phyloP scores from a whole-genome alignment of 2,797 vertebrate species.

The Benthosema pterotum region DNA sequence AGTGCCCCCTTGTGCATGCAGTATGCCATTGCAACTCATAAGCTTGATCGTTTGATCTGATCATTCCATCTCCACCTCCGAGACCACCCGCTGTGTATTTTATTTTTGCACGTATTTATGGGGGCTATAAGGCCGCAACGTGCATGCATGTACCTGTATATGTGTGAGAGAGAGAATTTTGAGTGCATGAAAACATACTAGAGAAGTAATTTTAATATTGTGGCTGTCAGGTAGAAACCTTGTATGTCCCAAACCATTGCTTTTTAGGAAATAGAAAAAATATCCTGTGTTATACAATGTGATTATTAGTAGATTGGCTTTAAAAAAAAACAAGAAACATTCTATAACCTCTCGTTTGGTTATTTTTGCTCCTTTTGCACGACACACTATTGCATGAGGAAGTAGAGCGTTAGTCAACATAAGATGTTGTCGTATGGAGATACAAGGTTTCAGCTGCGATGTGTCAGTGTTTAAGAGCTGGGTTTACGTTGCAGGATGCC shows the following conservation, averaged over 20 bases:
- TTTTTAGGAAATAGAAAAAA: too few relatives aligned
- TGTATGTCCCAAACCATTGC: too few relatives aligned
- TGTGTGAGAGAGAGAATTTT: conserved; percentile 18
- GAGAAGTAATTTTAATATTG: conserved; percentile 37
- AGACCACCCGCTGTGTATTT: conserved; percentile 46
- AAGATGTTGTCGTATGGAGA: too few relatives aligned
- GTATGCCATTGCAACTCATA: conserved; percentile 75
- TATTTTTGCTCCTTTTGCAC: too few relatives aligned
- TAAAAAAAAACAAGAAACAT: too few relatives aligned
- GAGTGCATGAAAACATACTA: conserved; percentile 28
- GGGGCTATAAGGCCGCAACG: too few relatives aligned
- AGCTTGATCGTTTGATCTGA: conserved; percentile 20
- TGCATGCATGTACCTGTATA: conserved; percentile 1
- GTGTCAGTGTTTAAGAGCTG: conserved; percentile 60
- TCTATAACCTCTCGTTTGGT: too few relatives aligned
- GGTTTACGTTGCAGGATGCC: conserved; percentile 98
- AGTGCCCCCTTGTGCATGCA: conserved; percentile 17
- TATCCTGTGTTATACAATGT: too few relatives aligned
- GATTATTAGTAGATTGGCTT: too few relatives aligned
- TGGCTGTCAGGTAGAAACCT: too few relatives aligned
- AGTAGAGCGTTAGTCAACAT: too few relatives aligned
- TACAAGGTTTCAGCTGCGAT: conserved; percentile 1
- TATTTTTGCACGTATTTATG: conserved; percentile 33
- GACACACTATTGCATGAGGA: too few relatives aligned
- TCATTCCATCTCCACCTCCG: conserved; percentile 37